These are phyloP conservation scores for Apodemia zela DNA, from an alignment of 2,888 invertebrate genomes.

Conservation along the genomic window DNA sequence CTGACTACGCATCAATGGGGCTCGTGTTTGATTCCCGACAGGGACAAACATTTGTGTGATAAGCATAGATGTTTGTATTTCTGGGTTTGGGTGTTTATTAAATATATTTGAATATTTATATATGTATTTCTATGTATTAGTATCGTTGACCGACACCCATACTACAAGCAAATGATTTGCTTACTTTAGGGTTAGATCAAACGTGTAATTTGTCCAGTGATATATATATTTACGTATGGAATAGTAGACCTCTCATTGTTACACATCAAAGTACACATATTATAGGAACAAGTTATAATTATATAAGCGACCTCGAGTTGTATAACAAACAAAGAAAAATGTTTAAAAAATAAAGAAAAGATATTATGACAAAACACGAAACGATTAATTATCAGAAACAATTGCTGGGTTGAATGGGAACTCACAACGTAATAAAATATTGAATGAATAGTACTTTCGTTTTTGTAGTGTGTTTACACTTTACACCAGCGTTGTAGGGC, in stretches of 20 bases:
- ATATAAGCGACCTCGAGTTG: not conserved
- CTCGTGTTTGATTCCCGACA: no score
- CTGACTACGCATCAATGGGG: no score
- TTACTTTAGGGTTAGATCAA: no score
- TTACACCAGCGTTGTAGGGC: not conserved
- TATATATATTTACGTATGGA: no score
- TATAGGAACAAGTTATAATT: not conserved
- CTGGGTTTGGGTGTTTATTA: no score
- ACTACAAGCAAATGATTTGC: no score
- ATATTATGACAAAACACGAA: conserved; percentile 4
- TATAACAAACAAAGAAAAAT: not conserved
- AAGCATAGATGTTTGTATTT: no score
- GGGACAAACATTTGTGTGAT: no score
- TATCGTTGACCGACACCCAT: no score
- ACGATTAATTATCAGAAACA: conserved; percentile 10
- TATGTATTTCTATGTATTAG: no score
- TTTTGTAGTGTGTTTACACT: conserved; percentile 7
- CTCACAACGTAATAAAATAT: conserved; percentile 6
- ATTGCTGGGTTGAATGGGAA: conserved; percentile 8
- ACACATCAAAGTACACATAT: not conserved
- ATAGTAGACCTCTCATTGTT: not conserved
- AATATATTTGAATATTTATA: no score
- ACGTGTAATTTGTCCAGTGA: no score
- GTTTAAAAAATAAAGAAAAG: conserved; percentile 2
- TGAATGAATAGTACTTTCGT: conserved; percentile 12